phyloP scores from a whole-genome alignment of 2,888 invertebrate genomes.

The Phyto melanocephala region DNA sequence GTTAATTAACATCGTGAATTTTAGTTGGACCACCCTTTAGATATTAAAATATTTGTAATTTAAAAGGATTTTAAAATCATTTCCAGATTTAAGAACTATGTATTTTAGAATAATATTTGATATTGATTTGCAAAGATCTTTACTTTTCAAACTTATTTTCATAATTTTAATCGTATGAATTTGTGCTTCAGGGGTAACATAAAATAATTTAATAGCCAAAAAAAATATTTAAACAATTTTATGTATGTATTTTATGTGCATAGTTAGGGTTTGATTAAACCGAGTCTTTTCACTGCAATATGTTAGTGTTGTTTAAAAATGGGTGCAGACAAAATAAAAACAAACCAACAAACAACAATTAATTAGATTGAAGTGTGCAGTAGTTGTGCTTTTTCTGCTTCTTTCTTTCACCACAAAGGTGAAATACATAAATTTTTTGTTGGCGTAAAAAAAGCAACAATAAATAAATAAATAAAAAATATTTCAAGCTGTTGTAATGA shows the following conservation, averaged over 20 bases:
- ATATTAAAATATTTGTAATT: too few species aligned
- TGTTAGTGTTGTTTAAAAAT: not conserved
- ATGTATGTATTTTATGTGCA: not conserved
- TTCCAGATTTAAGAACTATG: too few species aligned
- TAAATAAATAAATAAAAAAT: slow-evolving; percentile 29
- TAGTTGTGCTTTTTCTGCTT: not conserved
- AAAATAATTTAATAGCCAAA: slow-evolving; percentile 16
- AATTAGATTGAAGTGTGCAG: not conserved
- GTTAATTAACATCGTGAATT: too few species aligned
- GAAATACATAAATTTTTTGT: not conserved
- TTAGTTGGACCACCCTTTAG: too few species aligned
- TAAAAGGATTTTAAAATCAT: too few species aligned
- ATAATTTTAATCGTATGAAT: too few species aligned
- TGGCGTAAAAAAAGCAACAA: slow-evolving; percentile 8
- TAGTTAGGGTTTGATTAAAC: too few species aligned
- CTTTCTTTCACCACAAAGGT: slow-evolving; percentile 16
- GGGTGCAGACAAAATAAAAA: not conserved
- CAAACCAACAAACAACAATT: not conserved
- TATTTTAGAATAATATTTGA: too few species aligned
- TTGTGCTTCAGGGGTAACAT: too few species aligned
- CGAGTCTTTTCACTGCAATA: too few species aligned
- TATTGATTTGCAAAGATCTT: too few species aligned
- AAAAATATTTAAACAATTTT: not conserved
- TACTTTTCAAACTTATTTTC: too few species aligned
- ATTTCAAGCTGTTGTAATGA: slow-evolving; percentile 25